Conservation (phyloP, 2,888 invertebrate genomes). For the Lacanobia oleracea region DNA sequence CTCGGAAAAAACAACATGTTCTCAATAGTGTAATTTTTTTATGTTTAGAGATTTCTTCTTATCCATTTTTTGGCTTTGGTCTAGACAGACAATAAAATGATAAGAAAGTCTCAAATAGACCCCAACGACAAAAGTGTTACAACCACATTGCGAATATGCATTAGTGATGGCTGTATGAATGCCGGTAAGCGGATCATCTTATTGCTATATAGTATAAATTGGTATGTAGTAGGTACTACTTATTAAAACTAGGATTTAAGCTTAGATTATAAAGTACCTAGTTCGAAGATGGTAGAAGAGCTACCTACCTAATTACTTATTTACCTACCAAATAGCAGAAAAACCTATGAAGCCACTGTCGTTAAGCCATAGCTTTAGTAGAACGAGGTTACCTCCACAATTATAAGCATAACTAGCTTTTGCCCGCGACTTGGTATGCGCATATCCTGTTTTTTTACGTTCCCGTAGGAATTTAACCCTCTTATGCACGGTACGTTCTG, state of each 20-base stretch:
- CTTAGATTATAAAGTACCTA: too few relatives aligned
- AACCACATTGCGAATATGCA: conserved; percentile 22
- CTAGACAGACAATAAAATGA: conserved; percentile 1
- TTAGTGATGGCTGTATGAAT: neutral
- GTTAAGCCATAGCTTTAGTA: neutral
- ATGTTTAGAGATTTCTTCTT: neutral
- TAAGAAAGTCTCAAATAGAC: conserved; percentile 1
- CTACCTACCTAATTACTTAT: neutral
- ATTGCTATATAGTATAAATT: neutral
- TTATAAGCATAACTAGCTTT: too few relatives aligned
- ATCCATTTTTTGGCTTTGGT: neutral
- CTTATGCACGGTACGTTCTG: too few relatives aligned
- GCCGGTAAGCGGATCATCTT: conserved; percentile 1
- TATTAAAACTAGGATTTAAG: neutral
- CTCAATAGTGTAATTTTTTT: neutral
- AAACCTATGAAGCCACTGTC: too few relatives aligned
- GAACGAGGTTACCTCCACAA: neutral
- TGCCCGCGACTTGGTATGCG: too few relatives aligned
- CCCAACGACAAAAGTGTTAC: conserved; percentile 6
- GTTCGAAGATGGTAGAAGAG: neutral
- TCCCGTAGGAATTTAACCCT: too few relatives aligned
- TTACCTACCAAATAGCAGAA: too few relatives aligned
- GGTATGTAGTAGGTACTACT: neutral
- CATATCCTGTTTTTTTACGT: too few relatives aligned
- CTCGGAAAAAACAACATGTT: conserved; percentile 11